Percentiles rank a stretch among this genome's conserved stretches.
Conservation (phyloP, 2,888 invertebrate species). For the Sericinus montela region DNA sequence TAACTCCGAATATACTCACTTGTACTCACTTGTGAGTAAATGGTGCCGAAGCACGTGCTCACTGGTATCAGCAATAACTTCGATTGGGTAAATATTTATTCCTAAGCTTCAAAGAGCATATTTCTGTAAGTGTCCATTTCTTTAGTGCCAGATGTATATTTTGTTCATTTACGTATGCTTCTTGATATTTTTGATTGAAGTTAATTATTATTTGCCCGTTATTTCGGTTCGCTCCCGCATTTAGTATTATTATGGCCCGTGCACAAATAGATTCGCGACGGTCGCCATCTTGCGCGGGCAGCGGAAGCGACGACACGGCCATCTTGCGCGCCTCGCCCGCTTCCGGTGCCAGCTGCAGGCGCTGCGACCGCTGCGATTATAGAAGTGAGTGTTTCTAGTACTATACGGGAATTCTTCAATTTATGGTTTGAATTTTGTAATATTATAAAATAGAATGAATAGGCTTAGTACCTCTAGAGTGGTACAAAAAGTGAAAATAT, state of each 20-base stretch:
- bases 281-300: slow-evolving; percentile 43
- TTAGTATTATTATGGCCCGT: slow-evolving; percentile 12
- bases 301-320: slow-evolving; percentile 51
- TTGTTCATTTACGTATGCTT: slow-evolving; percentile 1
- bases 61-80: too few species aligned
- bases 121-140: not conserved
- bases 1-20: too few species aligned
- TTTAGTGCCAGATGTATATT: too few species aligned
- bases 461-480: too few species aligned
- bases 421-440: too few species aligned
- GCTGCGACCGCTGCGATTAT: slow-evolving; percentile 33
- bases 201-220: slow-evolving; percentile 10
- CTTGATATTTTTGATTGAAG: not conserved
- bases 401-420: not conserved
- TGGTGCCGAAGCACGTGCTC: not conserved
- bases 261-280: slow-evolving; percentile 30
- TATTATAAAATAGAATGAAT: too few species aligned
- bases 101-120: too few species aligned
- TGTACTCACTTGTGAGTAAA: too few species aligned
- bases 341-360: slow-evolving; percentile 20
- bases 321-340: slow-evolving; percentile 44
- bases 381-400: slow-evolving; percentile 33
- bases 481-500: too few species aligned
- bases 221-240: slow-evolving; percentile 3
- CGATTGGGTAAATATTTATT: too few species aligned